Conservation (phyloP, 2,888 invertebrate species). For the Megastigmus dorsalis region DNA sequence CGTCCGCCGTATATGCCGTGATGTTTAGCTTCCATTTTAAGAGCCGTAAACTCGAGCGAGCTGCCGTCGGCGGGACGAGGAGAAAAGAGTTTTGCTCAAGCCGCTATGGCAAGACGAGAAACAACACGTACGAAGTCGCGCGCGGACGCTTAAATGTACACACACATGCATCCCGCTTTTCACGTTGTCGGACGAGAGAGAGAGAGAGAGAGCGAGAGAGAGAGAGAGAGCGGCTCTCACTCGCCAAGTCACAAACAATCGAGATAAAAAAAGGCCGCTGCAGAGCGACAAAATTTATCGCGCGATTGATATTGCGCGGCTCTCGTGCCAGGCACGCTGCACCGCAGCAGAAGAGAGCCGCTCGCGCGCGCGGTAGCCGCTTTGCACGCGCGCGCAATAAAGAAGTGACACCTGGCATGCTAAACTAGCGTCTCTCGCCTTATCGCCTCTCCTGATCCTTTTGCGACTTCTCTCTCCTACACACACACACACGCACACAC, state of each 20-base stretch:
- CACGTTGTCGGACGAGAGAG: too few species aligned
- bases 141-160: too few species aligned
- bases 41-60: too few species aligned
- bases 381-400: conserved; percentile 31
- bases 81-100: too few species aligned
- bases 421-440: neutral
- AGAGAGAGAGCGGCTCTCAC: too few species aligned
- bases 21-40: too few species aligned
- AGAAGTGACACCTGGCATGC: conserved; percentile 47
- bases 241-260: conserved; percentile 42
- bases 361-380: conserved; percentile 11
- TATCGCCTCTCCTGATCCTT: conserved; percentile 32
- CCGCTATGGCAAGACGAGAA: too few species aligned
- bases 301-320: conserved; percentile 37
- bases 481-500: neutral
- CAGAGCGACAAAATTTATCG: conserved; percentile 39
- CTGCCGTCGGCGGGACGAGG: too few species aligned
- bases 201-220: too few species aligned
- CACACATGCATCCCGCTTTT: too few species aligned
- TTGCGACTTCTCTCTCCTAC: neutral
- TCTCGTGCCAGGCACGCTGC: conserved; percentile 2
- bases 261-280: conserved; percentile 23
- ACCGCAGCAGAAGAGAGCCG: conserved; percentile 46
- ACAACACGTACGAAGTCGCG: too few species aligned
- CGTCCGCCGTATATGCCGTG: too few species aligned